Evolutionary conservation across 2,797 vertebrate species (phyloP), one percentile per base, ranked within the genome.

Genomic region (Takifugu ocellatus): DNA sequence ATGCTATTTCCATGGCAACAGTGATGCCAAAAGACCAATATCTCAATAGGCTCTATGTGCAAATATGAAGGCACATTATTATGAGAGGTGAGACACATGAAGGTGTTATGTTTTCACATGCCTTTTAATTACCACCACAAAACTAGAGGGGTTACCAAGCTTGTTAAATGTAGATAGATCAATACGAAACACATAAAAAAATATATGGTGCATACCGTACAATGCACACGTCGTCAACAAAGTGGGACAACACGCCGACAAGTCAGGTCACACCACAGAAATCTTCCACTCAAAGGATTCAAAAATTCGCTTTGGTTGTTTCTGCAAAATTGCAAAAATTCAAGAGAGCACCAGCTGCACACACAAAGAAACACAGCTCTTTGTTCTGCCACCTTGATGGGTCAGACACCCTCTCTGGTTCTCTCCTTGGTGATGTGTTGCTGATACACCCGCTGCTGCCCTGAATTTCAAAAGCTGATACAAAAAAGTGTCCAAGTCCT

Each of bases 381-480:
- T 79, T 73, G 64, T 65, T 62, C 68, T 51, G 61, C 65, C 47
- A 54, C 56, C 70, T 65, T 71, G 55, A 33, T 25, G 5, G 73
- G 66, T 78, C 73, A 70, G 58, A 68, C 55, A 61, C 31, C 56
- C 49, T 52, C 44, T 61, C 55, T 63, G 2, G 59, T 63, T 25
- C 44, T 57, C 68, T 52, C 50, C 36, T 26, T 25, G 31, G 29
- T 5, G n/a, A 57, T 59, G 58, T 74, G 50, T 36, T 56, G 55
- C 66, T 70, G 55, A 60, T 56, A 66, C 64, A 72, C 65, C 53
- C 7, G 2, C 4, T 0, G 31, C 72, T 73, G 33, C 43, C 43
- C 29, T 68, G 75, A 73, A 79, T 82, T 60, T 61, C 56, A 71
- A 78, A 76, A 63, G 49, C 29, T 12, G 11, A 66, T 55, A 74